Evolutionary conservation across 2,888 invertebrate species (phyloP), one percentile per base, ranked within the genome.

Genomic region (Orthosia cruda): DNA sequence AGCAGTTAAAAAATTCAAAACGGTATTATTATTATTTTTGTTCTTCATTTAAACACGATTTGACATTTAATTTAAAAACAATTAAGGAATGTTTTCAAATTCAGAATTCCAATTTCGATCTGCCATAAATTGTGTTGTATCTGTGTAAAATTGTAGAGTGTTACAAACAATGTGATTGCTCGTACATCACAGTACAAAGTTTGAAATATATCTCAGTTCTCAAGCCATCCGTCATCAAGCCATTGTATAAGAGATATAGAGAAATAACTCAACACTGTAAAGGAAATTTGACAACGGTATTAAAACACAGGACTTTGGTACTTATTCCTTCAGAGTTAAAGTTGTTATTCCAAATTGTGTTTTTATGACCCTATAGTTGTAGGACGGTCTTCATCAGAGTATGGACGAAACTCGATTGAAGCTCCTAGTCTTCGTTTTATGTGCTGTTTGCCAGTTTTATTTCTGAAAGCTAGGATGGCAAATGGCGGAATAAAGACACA

Each of bases 191-290:
- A 57, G 40, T 68, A 74, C 70, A 74, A 85, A 85, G 72, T 82
- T 73, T 72, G 65, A 72, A 78, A 87, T 68, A 74, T 68, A 78
- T 78, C 64, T 74, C 52, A 70, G 63, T 72, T 71, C 63, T 77
- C 61, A 23, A 67, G 45, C 83, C 55, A 85, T 85, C 83, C 73
- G 71, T 88, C 84, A 83, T 74, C 73, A 73, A 71, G 69, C 71
- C 61, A 61, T 80, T 82, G 66, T 76, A 58, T 75, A 73, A 58
- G 67, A 40, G 40, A 32, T 80, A 73, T 69, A 77, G 64, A 86
- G 74, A 80, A 79, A 87, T 86, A 87, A 85, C 66, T 86, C 86
- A 86, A 85, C 88, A 76, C 74, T 82, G 83, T 71, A 83, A 79
- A 87, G 86, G 71, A 76, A 85, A 86, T 85, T 87, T 82, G 86